Evolutionary conservation across 2,797 vertebrate species (phyloP).

Genomic region (Megaceryle alcyon): DNA sequence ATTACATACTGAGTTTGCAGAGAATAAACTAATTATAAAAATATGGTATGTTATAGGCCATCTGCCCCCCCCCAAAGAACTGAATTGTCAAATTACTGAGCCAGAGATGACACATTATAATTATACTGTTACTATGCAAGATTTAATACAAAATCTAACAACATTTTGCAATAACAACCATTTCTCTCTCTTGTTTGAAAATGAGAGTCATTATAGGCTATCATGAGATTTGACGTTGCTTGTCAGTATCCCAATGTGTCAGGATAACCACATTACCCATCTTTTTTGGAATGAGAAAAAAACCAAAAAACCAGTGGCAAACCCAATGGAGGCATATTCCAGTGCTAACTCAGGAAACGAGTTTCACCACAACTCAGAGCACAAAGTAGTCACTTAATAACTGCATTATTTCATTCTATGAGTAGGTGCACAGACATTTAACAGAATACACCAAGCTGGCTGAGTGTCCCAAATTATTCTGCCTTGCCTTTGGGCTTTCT

Average conservation of each 20-base stretch:
- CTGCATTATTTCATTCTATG: not conserved
- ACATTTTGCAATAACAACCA: constrained; percentile 43
- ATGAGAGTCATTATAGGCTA: constrained; percentile 50
- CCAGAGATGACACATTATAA: constrained; percentile 61
- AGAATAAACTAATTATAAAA: constrained; percentile 71
- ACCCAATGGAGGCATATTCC: not conserved
- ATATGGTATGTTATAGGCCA: constrained; percentile 59
- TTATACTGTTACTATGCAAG: constrained; percentile 60
- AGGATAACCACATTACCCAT: not conserved
- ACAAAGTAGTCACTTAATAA: not conserved
- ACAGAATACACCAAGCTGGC: not conserved
- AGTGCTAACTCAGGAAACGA: not conserved
- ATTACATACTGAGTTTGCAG: constrained; percentile 61
- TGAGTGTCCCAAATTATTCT: not conserved
- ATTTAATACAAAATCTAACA: constrained; percentile 62
- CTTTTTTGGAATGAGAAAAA: not conserved
- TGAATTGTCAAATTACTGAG: constrained; percentile 63
- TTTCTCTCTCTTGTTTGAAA: constrained; percentile 60
- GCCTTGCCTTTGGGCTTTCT: not conserved
- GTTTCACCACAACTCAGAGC: not conserved
- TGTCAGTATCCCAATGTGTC: constrained; percentile 41
- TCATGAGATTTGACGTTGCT: constrained; percentile 32
- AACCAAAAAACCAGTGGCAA: not conserved
- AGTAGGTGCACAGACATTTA: not conserved
- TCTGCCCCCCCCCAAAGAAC: constrained; percentile 50